A percentile compares a stretch with the other conserved stretches of the same genome.
phyloP scores from a whole-genome alignment of 2,797 vertebrate species.

The Trachops cirrhosus region DNA sequence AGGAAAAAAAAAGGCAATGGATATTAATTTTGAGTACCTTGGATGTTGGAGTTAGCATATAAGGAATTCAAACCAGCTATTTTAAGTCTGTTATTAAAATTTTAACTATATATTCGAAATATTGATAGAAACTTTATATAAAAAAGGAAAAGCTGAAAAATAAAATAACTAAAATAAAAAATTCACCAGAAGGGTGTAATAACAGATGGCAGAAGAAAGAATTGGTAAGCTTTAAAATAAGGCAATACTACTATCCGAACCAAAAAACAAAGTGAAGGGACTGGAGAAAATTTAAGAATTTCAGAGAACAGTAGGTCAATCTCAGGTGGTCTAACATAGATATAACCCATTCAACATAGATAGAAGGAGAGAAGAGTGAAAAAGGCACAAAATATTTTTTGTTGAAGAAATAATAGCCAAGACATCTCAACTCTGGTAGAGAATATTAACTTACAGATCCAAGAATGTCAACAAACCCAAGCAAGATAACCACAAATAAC shows the following conservation, averaged over 20 bases:
- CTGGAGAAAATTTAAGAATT: neutral
- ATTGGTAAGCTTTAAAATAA: neutral
- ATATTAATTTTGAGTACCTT: neutral
- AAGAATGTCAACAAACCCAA: conserved; percentile 21
- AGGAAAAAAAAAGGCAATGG: neutral
- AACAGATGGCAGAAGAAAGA: neutral
- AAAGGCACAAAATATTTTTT: neutral
- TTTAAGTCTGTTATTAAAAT: neutral
- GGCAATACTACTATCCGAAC: neutral
- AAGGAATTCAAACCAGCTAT: neutral
- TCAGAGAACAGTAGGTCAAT: neutral
- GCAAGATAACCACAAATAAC: neutral
- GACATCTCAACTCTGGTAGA: neutral
- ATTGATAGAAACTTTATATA: neutral
- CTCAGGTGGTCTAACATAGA: neutral
- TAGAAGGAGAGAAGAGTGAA: neutral
- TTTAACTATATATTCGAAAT: neutral
- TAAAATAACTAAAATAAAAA: neutral
- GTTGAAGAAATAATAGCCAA: neutral
- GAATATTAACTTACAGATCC: neutral
- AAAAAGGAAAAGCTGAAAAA: neutral
- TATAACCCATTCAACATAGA: neutral
- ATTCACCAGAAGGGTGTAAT: neutral
- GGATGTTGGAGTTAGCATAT: neutral
- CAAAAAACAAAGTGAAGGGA: neutral